Evolutionary conservation across 2,797 vertebrate genomes (phyloP).

Genomic region (Brachyrhaphis roseni): DNA sequence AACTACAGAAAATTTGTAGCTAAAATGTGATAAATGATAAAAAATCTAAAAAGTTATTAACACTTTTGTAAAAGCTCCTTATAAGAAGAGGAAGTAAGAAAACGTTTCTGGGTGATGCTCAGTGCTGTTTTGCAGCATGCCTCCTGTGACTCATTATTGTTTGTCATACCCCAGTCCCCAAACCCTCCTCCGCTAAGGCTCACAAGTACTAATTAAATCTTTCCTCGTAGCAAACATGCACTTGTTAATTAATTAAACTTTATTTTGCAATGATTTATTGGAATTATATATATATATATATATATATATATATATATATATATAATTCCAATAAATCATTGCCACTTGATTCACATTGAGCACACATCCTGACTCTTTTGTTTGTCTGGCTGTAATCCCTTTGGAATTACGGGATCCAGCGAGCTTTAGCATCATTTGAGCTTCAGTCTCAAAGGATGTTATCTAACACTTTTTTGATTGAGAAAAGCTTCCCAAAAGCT

Average conservation of each 20-base stretch:
- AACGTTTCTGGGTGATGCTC: conserved; percentile 7
- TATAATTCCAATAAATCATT: not conserved
- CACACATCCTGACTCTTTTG: conserved; percentile 17
- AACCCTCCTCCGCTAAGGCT: conserved; percentile 15
- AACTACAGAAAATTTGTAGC: not conserved
- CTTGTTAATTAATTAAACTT: conserved; percentile 49
- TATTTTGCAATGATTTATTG: too few relatives aligned
- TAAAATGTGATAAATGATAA: not conserved
- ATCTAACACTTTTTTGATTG: conserved; percentile 27
- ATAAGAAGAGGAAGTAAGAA: not conserved
- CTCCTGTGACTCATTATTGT: conserved; percentile 7
- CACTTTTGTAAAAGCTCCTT: not conserved
- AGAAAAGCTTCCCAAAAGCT: conserved; percentile 15
- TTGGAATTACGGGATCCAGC: conserved; percentile 18
- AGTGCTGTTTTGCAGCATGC: conserved; percentile 5
- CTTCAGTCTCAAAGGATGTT: conserved; percentile 34
- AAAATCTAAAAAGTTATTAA: not conserved
- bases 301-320: not conserved
- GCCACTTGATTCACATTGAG: not conserved
- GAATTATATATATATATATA: conserved; percentile 4
- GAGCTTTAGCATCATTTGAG: conserved; percentile 38
- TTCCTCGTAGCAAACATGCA: conserved; percentile 45
- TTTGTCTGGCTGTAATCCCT: not conserved
- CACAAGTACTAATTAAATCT: conserved; percentile 52
- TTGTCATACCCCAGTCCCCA: not conserved